Evolutionary conservation across 2,113 vertebrate species (phyloP).

Genomic region (Lontra canadensis): DNA sequence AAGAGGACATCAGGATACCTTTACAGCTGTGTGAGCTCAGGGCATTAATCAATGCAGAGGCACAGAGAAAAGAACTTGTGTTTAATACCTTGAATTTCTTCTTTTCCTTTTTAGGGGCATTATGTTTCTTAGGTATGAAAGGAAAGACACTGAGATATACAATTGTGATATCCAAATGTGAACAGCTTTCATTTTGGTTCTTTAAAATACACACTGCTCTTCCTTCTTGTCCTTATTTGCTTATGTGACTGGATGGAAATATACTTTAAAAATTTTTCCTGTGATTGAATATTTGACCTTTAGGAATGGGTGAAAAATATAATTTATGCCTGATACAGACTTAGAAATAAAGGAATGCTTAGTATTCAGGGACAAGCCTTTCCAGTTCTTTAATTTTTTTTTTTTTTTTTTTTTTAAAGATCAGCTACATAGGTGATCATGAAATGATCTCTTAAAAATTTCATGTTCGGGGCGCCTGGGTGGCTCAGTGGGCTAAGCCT

Average conservation of each 20-base stretch:
- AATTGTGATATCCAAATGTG: not conserved
- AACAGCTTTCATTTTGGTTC: not conserved
- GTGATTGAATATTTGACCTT: not conserved
- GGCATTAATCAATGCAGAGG: conserved; percentile 20
- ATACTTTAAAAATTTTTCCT: not conserved
- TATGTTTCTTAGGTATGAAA: conserved; percentile 54
- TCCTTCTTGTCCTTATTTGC: not conserved
- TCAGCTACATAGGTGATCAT: not conserved
- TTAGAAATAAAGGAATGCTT: not conserved
- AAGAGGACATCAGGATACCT: conserved; percentile 52
- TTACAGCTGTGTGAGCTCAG: conserved; percentile 35
- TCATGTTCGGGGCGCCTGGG: too few species aligned
- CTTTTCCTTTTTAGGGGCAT: conserved; percentile 38
- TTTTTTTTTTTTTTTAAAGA: not conserved
- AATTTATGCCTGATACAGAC: not conserved
- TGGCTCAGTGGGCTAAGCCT: too few species aligned
- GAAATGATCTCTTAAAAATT: not conserved
- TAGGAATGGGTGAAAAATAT: not conserved
- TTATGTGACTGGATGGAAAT: not conserved
- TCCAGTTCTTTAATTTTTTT: not conserved
- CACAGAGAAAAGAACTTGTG: conserved; percentile 9
- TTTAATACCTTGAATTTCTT: conserved; percentile 50
- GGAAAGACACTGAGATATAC: not conserved
- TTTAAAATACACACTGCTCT: not conserved
- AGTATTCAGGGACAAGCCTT: not conserved